Conservation (phyloP, 35 echinoderm and acorn worm genomes). For the Acanthaster planci region DNA sequence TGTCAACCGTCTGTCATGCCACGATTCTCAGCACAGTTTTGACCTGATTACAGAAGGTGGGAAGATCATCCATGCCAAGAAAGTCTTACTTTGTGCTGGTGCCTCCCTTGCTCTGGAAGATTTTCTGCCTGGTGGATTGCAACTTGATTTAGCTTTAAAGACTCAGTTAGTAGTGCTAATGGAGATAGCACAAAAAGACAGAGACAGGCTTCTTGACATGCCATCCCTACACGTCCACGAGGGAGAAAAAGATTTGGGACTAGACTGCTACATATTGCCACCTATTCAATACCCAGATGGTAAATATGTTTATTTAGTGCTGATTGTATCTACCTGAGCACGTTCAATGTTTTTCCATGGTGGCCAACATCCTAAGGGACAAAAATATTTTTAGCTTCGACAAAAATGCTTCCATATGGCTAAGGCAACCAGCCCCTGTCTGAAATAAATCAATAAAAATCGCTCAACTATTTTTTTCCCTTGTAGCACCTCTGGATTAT, state of each 20-base stretch:
- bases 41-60: neutral
- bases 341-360: no score
- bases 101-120: neutral
- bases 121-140: neutral
- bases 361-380: no score
- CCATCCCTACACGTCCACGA: neutral
- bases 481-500: no score
- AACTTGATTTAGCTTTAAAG: neutral
- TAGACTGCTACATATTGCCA: constrained; percentile 19
- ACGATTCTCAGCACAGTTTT: neutral
- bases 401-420: no score
- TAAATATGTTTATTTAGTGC: neutral
- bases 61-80: neutral
- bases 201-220: neutral
- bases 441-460: no score
- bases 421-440: no score
- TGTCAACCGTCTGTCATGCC: neutral
- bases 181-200: neutral
- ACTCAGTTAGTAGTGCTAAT: neutral
- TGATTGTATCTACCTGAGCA: no score
- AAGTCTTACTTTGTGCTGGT: neutral
- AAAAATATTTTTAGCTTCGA: no score
- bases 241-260: neutral
- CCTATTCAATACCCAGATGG: constrained; percentile 11
- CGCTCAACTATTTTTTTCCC: no score